Conservation (phyloP, 2,113 vertebrate species). For the Lucifuga dentata region DNA sequence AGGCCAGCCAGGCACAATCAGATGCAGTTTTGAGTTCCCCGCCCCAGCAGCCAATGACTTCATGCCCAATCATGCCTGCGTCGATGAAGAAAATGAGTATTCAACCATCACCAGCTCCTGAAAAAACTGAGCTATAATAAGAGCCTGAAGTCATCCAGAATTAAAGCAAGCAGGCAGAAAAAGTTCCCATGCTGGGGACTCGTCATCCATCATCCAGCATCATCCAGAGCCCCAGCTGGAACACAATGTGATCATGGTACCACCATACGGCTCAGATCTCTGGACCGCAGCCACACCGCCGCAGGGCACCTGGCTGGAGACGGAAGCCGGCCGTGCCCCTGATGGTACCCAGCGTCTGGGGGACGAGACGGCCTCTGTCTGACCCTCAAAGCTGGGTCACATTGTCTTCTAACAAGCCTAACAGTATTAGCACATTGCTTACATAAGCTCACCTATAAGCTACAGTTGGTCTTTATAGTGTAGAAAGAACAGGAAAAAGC, state of each 20-base stretch:
- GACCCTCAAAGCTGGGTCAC: not conserved
- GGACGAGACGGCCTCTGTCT: not conserved
- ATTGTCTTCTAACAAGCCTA: not conserved
- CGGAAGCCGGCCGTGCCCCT: constrained; percentile 26
- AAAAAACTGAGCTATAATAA: constrained; percentile 51
- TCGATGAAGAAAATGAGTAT: not conserved
- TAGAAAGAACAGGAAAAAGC: not conserved
- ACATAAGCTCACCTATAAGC: not conserved
- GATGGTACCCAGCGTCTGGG: constrained; percentile 30
- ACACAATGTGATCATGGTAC: constrained; percentile 37
- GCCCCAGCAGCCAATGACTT: constrained; percentile 15
- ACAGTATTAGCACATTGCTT: not conserved
- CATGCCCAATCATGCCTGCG: constrained; percentile 3
- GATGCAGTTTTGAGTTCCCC: constrained; percentile 34
- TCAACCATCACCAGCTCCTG: constrained; percentile 9
- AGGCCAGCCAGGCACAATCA: not conserved
- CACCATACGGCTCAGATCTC: constrained; percentile 44
- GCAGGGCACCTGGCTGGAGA: constrained; percentile 51
- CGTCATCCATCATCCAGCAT: constrained; percentile 55
- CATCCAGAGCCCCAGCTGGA: constrained; percentile 63
- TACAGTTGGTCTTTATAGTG: not conserved
- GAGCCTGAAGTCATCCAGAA: constrained; percentile 53
- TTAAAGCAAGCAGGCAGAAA: constrained; percentile 61
- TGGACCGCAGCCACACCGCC: constrained; percentile 18
- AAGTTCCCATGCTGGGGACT: constrained; percentile 39